Evolutionary conservation across 2,113 vertebrate species (phyloP), one percentile per base, ranked within the genome.

Genomic region (Daubentonia madagascariensis): DNA sequence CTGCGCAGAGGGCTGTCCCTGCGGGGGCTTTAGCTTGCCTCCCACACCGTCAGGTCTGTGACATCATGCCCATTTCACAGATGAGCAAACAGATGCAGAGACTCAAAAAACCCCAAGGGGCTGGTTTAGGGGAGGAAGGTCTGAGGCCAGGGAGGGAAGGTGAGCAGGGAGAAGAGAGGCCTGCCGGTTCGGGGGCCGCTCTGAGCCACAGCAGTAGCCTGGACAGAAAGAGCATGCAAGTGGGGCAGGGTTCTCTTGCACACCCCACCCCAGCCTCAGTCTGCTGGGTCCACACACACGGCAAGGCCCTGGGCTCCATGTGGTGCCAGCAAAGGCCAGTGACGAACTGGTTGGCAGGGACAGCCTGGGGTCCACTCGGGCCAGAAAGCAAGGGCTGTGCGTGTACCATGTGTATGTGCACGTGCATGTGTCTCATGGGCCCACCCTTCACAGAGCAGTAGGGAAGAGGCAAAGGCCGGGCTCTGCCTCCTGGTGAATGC

Each of bases 351-450:
- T 68, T 37, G 35, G 40, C 40, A 37, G 28, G 61, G 7, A 68
- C 30, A 4, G 10, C 45, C 45, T 13, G 45, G 28, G 18, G 28
- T 7, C 20, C 10, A 10, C 63, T 3, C 0, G 0, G 17, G 35
- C 40, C 54, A 8, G 13, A 50, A 61, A 52, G 70, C 4, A 23
- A 79, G 61, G 43, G 70, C 11, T 3, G 22, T 23, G 12, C 0
- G 0, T 3, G 52, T 30, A 3, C 20, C 0, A 0, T 6, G 13
- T 25, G 14, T 6, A 1, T 0, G 35, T 32, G 17, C 67, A 2
- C 35, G 14, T 37, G 22, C 14, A 2, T 23, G 16, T 48, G 30
- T 16, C 11, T 63, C 76, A 40, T 3, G 13, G 52, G 35, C 40
- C 37, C 28, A 6, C 11, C 23, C 73, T 68, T 94, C 61, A 25